Base-by-base conservation (phyloP, 2,113 vertebrate species). In the Rhynchomys soricoides region DNA sequence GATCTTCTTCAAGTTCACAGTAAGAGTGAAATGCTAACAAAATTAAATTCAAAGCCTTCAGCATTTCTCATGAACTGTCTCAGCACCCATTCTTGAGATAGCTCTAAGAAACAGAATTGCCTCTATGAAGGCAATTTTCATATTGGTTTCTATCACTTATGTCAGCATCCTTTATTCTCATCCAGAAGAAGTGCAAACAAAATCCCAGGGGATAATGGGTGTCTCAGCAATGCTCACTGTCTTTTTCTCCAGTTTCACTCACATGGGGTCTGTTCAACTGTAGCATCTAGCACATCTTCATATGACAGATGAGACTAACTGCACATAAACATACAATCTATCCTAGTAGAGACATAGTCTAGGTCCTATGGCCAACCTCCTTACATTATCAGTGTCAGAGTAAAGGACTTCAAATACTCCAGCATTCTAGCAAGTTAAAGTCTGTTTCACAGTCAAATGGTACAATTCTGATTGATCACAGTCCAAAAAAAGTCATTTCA, bases 401-500 rank as follows among this genome's bases (percentile, higher is more conserved):
- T 40, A 66, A 83, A 91, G 64, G 40, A 75, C 83, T 75, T 11
- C 79, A 86, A 92, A 86, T 45, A 70, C 7, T 89, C 0, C 68
- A 87, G 93, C n/a, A 81, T 57, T 75, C 1, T 2, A 89, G 64
- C 24, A 86, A 45, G 6, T 11, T 31, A 71, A 95, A 17, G 26
- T 86, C 77, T 88, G 13, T 64, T 93, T 93, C n/a, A 93, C 10
- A 59, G 43, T 29, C 16, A 96, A 97, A 81, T 4, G 37, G 45
- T 66, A 6, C n/a, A 92, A 83, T 95, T 96, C 24, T 88, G 75
- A 79, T 93, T 88, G 75, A 79, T 93, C 37, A 96, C 17, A 90
- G 66, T 13, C n/a, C n/a, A 13, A 83, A n/a, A 85, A 73, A 85
- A 93, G 2, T 64, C 48, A 40, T 93, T 48, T 71, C 22, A 10